Base-by-base conservation (phyloP, 2,888 invertebrate genomes). In the Drosophila leonis region DNA sequence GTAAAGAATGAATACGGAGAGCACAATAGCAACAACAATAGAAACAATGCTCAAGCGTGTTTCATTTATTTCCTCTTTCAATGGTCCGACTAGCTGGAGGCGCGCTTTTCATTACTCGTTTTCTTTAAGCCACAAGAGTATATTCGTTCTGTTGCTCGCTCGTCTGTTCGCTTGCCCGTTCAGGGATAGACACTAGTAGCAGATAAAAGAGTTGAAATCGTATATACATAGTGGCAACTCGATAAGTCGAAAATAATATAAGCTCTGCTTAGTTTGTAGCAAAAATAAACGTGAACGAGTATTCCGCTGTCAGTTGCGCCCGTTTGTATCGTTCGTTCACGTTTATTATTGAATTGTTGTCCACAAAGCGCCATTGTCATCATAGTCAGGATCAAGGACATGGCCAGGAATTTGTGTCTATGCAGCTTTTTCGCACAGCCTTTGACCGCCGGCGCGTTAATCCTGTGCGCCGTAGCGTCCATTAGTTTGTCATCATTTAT, bases 401-500 rank as follows among this genome's bases (percentile, higher is more conserved):
- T 51, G 24, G 51, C 66, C 61, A 46, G 33, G 49, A 54, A 55
- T 39, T 37, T 41, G 46, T 59, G 31, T 46, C 61, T 65, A 27
- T 33, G 55, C 37, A 35, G 35, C 44, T 62, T 46, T 71, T 62
- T 48, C 24, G 33, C 31, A 37, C 54, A 31, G 51, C 44, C 35
- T 52, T 65, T 68, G 64, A 65, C 77, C 66, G 52, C 52, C 55
- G 65, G 52, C 57, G 68, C 69, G 64, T 69, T 73, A 64, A 68
- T 82, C 72, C 79, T 79, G 42, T 51, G 37, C 69, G 59, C 75
- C 42, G 71, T 85, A 75, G 71, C 64, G 80, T 59, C 80, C 80
- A 83, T 85, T 84, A 78, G 78, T 81, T 82, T 76, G 75, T 73
- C 84, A 84, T 82, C 72, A 89, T 87, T 87, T 87, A 84, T 87